Evolutionary conservation across 2,113 vertebrate species (phyloP).

Genomic region (Zosterops lateralis): DNA sequence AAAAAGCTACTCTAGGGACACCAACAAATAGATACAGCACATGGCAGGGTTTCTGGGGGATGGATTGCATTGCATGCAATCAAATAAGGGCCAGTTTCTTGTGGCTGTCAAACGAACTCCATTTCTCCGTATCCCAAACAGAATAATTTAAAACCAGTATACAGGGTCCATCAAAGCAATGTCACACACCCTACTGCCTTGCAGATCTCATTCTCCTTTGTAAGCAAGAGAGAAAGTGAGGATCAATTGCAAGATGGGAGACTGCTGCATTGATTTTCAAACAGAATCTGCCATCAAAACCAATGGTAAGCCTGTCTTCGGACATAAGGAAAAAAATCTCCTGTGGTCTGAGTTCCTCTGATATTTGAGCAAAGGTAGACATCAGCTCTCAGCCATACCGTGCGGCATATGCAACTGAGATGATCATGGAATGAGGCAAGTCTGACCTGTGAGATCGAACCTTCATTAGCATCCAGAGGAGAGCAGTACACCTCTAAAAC

Average conservation of each 20-base stretch:
- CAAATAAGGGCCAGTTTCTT: slow-evolving; percentile 10
- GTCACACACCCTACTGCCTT: background rate
- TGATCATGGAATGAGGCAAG: background rate
- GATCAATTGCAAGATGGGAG: slow-evolving; percentile 32
- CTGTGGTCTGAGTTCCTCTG: background rate
- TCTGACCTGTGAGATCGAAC: background rate
- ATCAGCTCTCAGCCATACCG: background rate
- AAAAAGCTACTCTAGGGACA: background rate
- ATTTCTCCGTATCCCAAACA: slow-evolving; percentile 20
- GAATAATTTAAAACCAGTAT: slow-evolving; percentile 48
- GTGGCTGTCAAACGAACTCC: slow-evolving; percentile 12
- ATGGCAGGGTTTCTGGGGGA: background rate
- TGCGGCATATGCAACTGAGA: background rate
- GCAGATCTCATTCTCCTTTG: background rate
- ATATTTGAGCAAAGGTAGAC: background rate
- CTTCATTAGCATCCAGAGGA: background rate
- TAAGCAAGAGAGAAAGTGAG: background rate
- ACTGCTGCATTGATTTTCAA: slow-evolving; percentile 41
- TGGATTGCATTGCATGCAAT: background rate
- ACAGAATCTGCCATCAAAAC: slow-evolving; percentile 53
- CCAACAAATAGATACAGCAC: background rate
- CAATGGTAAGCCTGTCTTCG: background rate
- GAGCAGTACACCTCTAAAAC: background rate
- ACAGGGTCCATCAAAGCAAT: slow-evolving; percentile 1
- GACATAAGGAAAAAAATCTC: background rate